A percentile compares a stretch with the other conserved stretches of the same genome.
These are phyloP conservation scores for Actinemys pallida DNA, from an alignment of 2,113 vertebrate genomes.

Conservation along the genomic window DNA sequence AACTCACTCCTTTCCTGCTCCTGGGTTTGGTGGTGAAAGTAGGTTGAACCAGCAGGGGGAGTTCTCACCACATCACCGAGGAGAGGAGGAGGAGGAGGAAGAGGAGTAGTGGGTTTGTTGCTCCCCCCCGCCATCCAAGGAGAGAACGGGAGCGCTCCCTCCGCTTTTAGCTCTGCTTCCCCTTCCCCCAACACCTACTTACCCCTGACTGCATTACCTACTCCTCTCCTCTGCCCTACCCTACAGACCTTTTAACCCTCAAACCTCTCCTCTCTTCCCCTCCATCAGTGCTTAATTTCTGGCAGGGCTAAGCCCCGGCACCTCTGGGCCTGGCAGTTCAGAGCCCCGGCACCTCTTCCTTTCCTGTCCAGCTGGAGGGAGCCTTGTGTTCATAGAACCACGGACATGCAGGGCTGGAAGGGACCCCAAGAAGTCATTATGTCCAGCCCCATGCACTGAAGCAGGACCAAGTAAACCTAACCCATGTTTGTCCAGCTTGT, in stretches of 20 bases:
- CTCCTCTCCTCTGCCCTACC: too few species aligned
- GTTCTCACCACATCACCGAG: too few species aligned
- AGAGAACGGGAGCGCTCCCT: not conserved
- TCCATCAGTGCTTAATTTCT: not conserved
- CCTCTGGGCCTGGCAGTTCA: too few species aligned
- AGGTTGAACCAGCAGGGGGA: too few species aligned
- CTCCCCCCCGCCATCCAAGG: too few species aligned
- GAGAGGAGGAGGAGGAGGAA: too few species aligned
- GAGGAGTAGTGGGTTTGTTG: too few species aligned
- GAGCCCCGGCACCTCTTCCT: not conserved
- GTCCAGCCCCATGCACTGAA: too few species aligned
- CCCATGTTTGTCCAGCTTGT: not conserved
- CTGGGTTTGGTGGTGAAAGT: too few species aligned
- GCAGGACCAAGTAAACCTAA: not conserved
- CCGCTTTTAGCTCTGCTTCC: not conserved
- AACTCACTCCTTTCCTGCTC: too few species aligned
- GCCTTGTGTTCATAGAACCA: not conserved
- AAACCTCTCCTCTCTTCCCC: not conserved
- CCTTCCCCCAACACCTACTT: not conserved
- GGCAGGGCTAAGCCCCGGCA: too few species aligned
- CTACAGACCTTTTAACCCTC: not conserved
- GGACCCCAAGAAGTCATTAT: not conserved
- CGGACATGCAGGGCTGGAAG: not conserved
- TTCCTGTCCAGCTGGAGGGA: not conserved
- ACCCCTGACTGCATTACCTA: not conserved